These are phyloP conservation scores for Hartigia nigra DNA, from an alignment of 2,888 invertebrate genomes.

Conservation along the genomic window DNA sequence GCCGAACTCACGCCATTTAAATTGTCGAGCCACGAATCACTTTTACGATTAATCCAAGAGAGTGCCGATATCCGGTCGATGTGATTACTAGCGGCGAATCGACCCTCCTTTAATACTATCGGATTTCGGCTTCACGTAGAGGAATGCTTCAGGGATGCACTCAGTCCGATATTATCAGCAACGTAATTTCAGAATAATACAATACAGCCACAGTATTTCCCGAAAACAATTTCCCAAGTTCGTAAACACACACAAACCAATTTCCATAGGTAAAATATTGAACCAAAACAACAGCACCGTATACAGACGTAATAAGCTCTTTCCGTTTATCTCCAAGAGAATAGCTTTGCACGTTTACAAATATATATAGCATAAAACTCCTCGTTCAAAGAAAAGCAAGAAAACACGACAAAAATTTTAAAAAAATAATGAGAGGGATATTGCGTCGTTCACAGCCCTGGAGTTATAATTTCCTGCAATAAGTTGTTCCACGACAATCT, in stretches of 20 bases:
- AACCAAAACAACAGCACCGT: neutral
- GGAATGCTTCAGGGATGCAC: neutral
- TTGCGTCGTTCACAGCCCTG: neutral
- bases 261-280: neutral
- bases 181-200: neutral
- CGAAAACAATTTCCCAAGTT: neutral
- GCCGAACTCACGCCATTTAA: neutral
- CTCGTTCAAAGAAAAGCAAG: neutral
- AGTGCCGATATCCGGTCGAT: neutral
- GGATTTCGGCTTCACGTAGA: neutral
- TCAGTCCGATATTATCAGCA: neutral
- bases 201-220: neutral
- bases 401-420: neutral
- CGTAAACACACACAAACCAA: neutral
- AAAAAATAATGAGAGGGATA: neutral
- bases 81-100: neutral
- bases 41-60: neutral
- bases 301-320: neutral
- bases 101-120: neutral
- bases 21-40: neutral
- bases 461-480: neutral
- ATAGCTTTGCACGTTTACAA: neutral
- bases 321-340: neutral
- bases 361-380: neutral
- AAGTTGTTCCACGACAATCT: too few relatives aligned